Percentiles rank a stretch among this genome's conserved stretches.
These are phyloP conservation scores for Tinamus guttatus DNA, from an alignment of 2,113 vertebrate species.

Conservation along the genomic window DNA sequence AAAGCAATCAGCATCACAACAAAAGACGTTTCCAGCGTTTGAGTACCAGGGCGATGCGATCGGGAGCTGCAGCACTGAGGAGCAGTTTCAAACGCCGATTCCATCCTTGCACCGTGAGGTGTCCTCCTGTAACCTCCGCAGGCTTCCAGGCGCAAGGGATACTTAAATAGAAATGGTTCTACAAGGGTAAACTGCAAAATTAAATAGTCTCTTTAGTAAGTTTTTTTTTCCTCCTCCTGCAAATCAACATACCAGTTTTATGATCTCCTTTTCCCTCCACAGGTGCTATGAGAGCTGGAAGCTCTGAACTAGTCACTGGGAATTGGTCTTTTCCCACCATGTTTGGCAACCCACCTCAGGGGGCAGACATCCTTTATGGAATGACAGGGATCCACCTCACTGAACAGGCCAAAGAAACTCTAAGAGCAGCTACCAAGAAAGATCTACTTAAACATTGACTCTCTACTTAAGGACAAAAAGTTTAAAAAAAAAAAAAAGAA, in stretches of 20 bases:
- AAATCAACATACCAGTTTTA: neutral
- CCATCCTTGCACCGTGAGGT: neutral
- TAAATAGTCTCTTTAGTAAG: neutral
- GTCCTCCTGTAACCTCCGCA: neutral
- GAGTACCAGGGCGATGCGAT: neutral
- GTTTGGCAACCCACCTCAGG: neutral
- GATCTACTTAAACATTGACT: neutral
- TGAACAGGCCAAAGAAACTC: neutral
- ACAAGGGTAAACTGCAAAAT: neutral
- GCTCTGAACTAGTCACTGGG: neutral
- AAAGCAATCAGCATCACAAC: neutral
- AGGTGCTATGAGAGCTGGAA: neutral
- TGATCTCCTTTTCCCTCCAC: neutral
- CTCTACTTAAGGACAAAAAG: neutral
- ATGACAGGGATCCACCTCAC: neutral
- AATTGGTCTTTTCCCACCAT: neutral
- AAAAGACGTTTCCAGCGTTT: neutral
- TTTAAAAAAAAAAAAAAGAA: neutral
- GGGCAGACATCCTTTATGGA: neutral
- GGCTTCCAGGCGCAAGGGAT: neutral
- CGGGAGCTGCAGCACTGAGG: rapidly evolving
- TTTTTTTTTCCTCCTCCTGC: neutral
- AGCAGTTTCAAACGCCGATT: neutral
- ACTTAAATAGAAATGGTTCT: neutral
- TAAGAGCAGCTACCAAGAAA: neutral